These are phyloP conservation scores for Serrognathus titanus DNA, from an alignment of 2,888 invertebrate genomes.

Conservation along the genomic window DNA sequence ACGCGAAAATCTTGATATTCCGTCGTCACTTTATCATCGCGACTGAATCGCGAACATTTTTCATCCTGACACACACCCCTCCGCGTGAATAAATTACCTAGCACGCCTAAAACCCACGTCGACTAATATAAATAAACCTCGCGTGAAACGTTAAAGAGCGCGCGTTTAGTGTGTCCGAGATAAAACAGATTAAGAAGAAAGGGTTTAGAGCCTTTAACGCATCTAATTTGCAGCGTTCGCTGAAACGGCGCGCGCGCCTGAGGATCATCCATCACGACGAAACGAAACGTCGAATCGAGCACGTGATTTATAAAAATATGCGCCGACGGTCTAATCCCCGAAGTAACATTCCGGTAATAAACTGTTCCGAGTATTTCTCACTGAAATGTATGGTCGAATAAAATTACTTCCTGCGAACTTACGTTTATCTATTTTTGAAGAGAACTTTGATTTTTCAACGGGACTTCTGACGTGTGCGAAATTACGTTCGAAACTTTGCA, in stretches of 20 bases:
- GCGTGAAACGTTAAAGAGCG: too few species aligned
- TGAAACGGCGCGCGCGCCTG: constrained; percentile 5
- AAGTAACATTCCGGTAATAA: constrained; percentile 16
- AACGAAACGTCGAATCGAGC: constrained; percentile 16
- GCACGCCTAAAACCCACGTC: too few species aligned
- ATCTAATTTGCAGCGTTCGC: not conserved
- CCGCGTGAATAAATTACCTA: too few species aligned
- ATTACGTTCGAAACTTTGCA: not conserved
- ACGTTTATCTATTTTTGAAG: not conserved
- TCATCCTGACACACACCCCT: too few species aligned
- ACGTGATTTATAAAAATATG: constrained; percentile 9
- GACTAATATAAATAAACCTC: too few species aligned
- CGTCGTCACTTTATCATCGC: too few species aligned
- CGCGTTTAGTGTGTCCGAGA: too few species aligned
- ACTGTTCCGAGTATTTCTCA: constrained; percentile 10
- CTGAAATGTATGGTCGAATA: constrained; percentile 4
- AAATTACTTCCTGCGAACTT: not conserved
- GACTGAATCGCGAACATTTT: too few species aligned
- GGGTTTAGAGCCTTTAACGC: too few species aligned
- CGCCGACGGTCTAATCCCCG: constrained; percentile 11
- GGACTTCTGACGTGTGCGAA: not conserved
- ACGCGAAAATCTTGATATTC: too few species aligned
- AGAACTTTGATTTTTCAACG: constrained; percentile 5
- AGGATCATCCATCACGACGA: constrained; percentile 13
- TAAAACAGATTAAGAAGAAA: too few species aligned